Conservation (phyloP, 1,140 invertebrate genomes). For the Ylistrum balloti region DNA sequence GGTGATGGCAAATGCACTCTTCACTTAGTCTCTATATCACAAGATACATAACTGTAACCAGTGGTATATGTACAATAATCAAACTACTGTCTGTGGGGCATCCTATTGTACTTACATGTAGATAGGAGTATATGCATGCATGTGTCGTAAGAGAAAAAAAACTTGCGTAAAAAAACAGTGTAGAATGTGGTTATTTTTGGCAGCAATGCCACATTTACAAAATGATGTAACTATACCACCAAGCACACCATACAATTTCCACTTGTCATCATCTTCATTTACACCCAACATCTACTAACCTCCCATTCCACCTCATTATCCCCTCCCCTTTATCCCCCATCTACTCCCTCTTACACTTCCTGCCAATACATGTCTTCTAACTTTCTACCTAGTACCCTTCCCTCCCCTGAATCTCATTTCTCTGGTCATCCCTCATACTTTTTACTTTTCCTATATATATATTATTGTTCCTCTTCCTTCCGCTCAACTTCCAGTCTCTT, state of each 20-base stretch:
- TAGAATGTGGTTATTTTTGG: conserved; percentile 27
- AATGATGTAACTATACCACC: not conserved
- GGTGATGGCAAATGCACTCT: not conserved
- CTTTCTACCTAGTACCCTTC: too few relatives aligned
- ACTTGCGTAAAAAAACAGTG: not conserved
- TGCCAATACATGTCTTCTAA: not conserved
- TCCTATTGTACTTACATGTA: not conserved
- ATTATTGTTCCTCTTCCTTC: too few relatives aligned
- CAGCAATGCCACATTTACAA: not conserved
- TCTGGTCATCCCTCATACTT: too few relatives aligned
- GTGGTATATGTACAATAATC: too few relatives aligned
- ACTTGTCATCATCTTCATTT: not conserved
- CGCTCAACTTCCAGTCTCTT: too few relatives aligned
- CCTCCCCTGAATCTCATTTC: too few relatives aligned
- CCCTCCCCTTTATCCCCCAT: not conserved
- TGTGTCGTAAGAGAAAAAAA: not conserved
- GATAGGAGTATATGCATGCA: not conserved
- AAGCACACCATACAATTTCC: not conserved
- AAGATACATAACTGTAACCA: too few relatives aligned
- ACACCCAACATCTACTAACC: not conserved
- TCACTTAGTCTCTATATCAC: too few relatives aligned
- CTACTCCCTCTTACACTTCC: not conserved
- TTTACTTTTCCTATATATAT: too few relatives aligned
- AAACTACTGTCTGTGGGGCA: not conserved
- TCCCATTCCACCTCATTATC: not conserved